A percentile compares a stretch with the other conserved stretches of the same genome.
These are phyloP conservation scores for Drosophila paranaensis DNA, from an alignment of 2,888 invertebrate genomes.

Conservation along the genomic window DNA sequence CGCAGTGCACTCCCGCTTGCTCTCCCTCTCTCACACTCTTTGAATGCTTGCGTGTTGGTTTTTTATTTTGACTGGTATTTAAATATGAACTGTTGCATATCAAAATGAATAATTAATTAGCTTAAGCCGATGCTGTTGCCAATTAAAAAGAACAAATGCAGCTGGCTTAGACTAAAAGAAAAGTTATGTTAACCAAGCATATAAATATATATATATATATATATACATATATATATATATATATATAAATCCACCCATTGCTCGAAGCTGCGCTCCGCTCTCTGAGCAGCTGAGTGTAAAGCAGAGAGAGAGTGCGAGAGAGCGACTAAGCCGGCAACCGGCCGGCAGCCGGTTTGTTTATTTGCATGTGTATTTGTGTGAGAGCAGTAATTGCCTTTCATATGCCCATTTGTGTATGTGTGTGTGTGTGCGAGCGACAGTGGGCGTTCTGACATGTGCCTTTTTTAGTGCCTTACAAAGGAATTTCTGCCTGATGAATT, in stretches of 20 bases:
- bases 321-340: conserved; percentile 41
- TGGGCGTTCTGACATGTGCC: conserved; percentile 42
- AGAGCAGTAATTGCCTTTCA: conserved; percentile 18
- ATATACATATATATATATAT: background rate
- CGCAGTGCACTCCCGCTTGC: background rate
- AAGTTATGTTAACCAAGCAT: conserved; percentile 1
- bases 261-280: conserved; percentile 14
- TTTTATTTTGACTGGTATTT: conserved; percentile 15
- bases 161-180: conserved; percentile 9
- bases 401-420: background rate
- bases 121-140: conserved; percentile 1
- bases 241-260: conserved; percentile 1
- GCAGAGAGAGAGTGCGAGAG: conserved; percentile 1
- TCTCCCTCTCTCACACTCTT: background rate
- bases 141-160: conserved; percentile 8
- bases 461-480: conserved; percentile 53
- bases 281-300: conserved; percentile 10
- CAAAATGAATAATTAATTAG: conserved; percentile 11
- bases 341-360: conserved; percentile 41
- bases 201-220: background rate
- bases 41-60: conserved; percentile 10
- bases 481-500: conserved; percentile 50
- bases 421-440: conserved; percentile 5
- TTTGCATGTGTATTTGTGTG: conserved; percentile 23
- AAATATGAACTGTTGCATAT: conserved; percentile 9